Conservation (phyloP, 2,113 vertebrate genomes). For the Periophthalmus modestus region DNA sequence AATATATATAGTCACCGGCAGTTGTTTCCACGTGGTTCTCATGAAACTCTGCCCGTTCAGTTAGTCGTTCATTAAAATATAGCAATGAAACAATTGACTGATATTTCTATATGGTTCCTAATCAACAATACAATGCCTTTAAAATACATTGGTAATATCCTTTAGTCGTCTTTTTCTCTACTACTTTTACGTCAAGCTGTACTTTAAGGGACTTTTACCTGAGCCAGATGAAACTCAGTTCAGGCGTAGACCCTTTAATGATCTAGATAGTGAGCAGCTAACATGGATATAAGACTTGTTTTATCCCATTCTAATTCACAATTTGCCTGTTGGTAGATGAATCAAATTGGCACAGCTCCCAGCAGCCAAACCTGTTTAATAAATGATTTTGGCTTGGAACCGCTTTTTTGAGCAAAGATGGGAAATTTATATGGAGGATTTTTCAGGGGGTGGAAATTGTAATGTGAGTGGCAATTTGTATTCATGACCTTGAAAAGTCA, state of each 20-base stretch:
- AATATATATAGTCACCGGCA: no score
- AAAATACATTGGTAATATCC: not conserved
- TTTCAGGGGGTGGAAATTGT: constrained; percentile 17
- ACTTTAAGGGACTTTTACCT: not conserved
- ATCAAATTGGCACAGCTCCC: constrained; percentile 14
- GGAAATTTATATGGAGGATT: not conserved
- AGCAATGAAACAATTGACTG: no score
- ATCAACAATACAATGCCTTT: no score
- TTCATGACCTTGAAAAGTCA: constrained; percentile 36
- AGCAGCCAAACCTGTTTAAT: constrained; percentile 11
- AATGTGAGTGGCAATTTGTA: constrained; percentile 16
- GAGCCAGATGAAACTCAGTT: not conserved
- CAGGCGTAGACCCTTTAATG: not conserved
- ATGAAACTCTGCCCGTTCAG: no score
- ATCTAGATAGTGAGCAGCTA: not conserved
- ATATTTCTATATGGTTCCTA: no score
- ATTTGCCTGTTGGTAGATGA: constrained; percentile 2
- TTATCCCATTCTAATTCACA: constrained; percentile 18
- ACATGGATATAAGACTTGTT: not conserved
- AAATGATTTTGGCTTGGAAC: not conserved
- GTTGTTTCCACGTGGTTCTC: no score
- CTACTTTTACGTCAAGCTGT: not conserved
- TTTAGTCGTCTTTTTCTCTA: not conserved
- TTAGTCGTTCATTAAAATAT: no score
- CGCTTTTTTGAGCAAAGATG: constrained; percentile 10